Conservation (phyloP, 2,113 vertebrate species). For the Microtus ochrogaster region DNA sequence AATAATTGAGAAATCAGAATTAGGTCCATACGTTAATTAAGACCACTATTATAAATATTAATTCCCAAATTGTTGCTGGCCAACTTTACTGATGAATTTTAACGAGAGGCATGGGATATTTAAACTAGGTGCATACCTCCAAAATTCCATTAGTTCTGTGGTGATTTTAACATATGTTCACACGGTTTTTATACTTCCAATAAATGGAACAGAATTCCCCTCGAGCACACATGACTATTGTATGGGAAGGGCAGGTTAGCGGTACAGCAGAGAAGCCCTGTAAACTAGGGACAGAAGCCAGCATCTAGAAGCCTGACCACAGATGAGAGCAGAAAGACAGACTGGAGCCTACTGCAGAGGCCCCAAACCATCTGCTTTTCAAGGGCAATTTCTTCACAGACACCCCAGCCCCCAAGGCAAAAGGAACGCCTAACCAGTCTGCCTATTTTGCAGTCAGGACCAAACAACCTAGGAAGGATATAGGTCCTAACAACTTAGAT, state of each 20-base stretch:
- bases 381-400: slow-evolving; percentile 51
- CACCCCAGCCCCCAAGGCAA: neutral
- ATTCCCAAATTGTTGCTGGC: neutral
- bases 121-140: slow-evolving; percentile 11
- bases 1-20: neutral
- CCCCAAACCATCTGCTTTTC: slow-evolving; percentile 14
- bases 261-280: neutral
- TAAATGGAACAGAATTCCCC: slow-evolving; percentile 7
- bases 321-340: neutral
- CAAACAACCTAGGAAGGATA: slow-evolving; percentile 46
- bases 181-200: neutral
- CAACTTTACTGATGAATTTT: slow-evolving; percentile 40
- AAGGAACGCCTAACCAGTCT: neutral
- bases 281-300: neutral
- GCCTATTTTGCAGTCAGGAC: neutral
- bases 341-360: neutral
- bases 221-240: neutral
- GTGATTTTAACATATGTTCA: neutral
- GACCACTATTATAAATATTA: neutral
- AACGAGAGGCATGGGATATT: neutral
- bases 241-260: neutral
- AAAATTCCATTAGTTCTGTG: neutral
- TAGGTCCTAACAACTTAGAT: neutral
- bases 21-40: slow-evolving; percentile 21
- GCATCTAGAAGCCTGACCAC: neutral